Evolutionary conservation across 2,797 vertebrate genomes (phyloP).

Genomic region (Coendou prehensilis): DNA sequence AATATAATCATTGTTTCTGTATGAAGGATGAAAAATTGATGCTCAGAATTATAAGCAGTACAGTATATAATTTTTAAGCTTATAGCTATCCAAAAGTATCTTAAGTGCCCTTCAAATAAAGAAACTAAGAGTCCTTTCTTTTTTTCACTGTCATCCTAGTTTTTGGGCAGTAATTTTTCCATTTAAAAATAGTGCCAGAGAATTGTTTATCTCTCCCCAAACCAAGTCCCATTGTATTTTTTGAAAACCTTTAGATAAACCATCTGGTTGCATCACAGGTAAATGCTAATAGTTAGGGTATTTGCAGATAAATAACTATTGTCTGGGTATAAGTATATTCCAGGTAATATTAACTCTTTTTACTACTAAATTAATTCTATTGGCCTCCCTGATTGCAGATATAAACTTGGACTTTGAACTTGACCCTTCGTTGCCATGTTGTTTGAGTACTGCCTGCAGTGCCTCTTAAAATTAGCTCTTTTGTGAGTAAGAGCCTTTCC

Average conservation of each 20-base stretch:
- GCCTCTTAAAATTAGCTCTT: neutral
- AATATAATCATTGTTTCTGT: neutral
- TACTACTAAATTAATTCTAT: neutral
- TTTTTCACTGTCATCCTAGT: neutral
- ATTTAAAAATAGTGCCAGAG: constrained; percentile 1
- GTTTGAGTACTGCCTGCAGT: neutral
- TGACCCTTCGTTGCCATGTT: neutral
- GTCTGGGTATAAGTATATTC: neutral
- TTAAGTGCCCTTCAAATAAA: neutral
- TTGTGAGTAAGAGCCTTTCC: constrained; percentile 1
- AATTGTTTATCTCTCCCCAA: neutral
- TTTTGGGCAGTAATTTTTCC: neutral
- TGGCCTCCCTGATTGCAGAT: neutral
- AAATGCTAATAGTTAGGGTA: neutral
- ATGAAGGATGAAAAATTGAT: neutral
- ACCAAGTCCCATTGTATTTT: neutral
- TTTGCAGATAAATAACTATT: neutral
- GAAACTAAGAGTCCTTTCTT: neutral
- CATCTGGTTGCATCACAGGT: neutral
- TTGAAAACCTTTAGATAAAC: neutral
- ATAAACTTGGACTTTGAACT: neutral
- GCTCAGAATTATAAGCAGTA: neutral
- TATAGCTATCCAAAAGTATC: neutral
- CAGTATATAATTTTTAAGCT: constrained; percentile 25
- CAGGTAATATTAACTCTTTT: neutral